Percentiles rank a stretch among this genome's conserved stretches.
These are phyloP conservation scores for Nixonia krombeini DNA, from an alignment of 1,140 invertebrate genomes.

Conservation along the genomic window DNA sequence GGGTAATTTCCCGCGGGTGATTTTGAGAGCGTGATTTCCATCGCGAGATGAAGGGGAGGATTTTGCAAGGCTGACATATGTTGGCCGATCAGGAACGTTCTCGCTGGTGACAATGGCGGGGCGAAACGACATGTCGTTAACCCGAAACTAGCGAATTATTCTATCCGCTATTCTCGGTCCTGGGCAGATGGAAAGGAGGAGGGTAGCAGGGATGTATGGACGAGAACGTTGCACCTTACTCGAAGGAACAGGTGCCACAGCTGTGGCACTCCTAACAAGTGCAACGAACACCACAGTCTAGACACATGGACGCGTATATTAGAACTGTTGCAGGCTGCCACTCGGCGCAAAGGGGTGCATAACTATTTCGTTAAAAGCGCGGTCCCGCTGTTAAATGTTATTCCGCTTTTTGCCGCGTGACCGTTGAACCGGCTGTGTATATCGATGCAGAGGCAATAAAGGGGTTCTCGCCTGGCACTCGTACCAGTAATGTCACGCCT, in stretches of 20 bases:
- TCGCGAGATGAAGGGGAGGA: too few species aligned
- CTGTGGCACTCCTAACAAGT: conserved; percentile 67
- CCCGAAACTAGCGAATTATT: conserved; percentile 48
- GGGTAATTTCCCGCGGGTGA: too few species aligned
- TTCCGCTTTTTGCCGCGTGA: conserved; percentile 45
- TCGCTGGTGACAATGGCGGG: too few species aligned
- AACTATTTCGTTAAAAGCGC: conserved; percentile 55
- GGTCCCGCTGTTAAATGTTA: conserved; percentile 32
- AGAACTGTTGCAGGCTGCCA: conserved; percentile 57
- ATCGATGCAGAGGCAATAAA: conserved; percentile 24
- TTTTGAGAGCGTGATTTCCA: too few species aligned
- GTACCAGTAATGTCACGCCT: conserved; percentile 29
- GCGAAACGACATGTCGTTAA: conserved; percentile 48
- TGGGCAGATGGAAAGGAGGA: conserved; percentile 34
- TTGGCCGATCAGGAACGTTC: conserved; percentile 29
- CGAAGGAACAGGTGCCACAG: conserved; percentile 64
- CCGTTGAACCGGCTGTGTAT: conserved; percentile 56
- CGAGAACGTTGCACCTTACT: conserved; percentile 63
- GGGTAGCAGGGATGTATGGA: conserved; percentile 29
- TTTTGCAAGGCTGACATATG: too few species aligned
- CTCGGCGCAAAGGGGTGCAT: conserved; percentile 56
- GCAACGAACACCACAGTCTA: conserved; percentile 56
- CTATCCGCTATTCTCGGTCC: conserved; percentile 49
- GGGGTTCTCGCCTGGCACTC: conserved; percentile 15
- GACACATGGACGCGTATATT: conserved; percentile 56